A percentile compares a stretch with the other conserved stretches of the same genome.
Evolutionary conservation across 2,888 invertebrate species (phyloP).

Genomic region (Mayetiola destructor): DNA sequence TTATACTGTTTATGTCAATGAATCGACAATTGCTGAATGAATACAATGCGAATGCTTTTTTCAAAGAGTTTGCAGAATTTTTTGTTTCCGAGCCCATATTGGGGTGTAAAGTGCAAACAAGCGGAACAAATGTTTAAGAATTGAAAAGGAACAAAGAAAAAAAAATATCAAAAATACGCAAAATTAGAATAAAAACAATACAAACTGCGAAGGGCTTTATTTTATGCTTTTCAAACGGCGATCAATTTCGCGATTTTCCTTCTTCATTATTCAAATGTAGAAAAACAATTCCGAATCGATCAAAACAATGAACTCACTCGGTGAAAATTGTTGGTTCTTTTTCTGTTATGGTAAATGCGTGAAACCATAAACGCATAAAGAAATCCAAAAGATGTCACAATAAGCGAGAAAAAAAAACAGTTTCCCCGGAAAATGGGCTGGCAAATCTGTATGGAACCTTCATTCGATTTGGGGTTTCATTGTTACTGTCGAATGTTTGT

Average conservation of each 20-base stretch:
- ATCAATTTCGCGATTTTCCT: conserved; percentile 1
- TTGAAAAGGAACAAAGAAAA: no score
- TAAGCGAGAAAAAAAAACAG: no score
- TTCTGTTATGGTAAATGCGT: background rate
- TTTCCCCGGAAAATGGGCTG: no score
- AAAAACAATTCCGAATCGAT: background rate
- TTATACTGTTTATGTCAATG: background rate
- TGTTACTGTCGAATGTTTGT: background rate
- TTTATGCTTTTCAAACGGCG: no score
- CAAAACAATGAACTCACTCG: background rate
- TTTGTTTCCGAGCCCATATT: conserved; percentile 10
- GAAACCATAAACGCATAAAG: no score
- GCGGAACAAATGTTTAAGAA: conserved; percentile 12
- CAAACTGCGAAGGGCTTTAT: background rate
- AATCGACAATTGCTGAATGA: background rate
- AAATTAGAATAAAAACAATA: conserved; percentile 4
- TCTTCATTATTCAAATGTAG: background rate
- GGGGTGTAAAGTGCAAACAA: conserved; percentile 11
- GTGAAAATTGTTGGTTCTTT: background rate
- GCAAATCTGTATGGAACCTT: background rate
- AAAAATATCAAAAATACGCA: conserved; percentile 4
- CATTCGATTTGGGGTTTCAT: background rate
- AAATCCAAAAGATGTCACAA: no score
- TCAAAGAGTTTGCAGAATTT: background rate
- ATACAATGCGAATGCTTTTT: background rate